Evolutionary conservation across 2,888 invertebrate genomes (phyloP).

Genomic region (Polymixis flavicincta): DNA sequence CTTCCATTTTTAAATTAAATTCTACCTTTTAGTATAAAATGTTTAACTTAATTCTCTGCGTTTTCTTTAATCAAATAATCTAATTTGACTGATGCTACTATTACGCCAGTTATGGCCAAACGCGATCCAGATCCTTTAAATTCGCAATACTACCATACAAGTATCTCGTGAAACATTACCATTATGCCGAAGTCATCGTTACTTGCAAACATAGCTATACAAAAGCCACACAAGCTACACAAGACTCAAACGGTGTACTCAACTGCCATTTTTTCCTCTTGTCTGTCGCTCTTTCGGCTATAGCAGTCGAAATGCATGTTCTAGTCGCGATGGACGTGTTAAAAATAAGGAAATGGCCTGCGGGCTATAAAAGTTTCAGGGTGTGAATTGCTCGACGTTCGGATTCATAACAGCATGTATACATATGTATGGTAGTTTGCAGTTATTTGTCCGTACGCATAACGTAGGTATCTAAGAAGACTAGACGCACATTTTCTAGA

Average conservation of each 20-base stretch:
- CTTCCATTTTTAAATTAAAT: no score
- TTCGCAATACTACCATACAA: not conserved
- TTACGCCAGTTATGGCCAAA: no score
- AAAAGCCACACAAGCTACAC: not conserved
- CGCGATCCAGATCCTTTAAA: not conserved
- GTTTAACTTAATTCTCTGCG: not conserved
- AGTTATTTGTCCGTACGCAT: not conserved
- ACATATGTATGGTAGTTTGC: not conserved
- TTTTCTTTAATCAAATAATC: not conserved
- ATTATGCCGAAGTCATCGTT: not conserved
- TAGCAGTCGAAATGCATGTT: not conserved
- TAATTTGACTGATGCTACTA: not conserved
- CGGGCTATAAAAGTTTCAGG: slow-evolving; percentile 1
- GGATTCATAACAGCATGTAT: not conserved
- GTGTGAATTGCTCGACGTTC: not conserved
- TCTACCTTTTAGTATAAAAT: not conserved
- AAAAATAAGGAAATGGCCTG: slow-evolving; percentile 20
- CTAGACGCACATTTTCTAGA: not conserved
- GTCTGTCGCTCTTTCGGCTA: not conserved
- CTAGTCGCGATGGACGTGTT: not conserved
- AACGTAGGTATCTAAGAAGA: not conserved
- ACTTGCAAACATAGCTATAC: not conserved
- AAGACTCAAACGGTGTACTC: not conserved
- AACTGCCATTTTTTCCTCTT: slow-evolving; percentile 12
- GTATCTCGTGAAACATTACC: not conserved